Evolutionary conservation across 2,113 vertebrate species (phyloP), one percentile per base, ranked within the genome.

Genomic region (Hypomesus transpacificus): DNA sequence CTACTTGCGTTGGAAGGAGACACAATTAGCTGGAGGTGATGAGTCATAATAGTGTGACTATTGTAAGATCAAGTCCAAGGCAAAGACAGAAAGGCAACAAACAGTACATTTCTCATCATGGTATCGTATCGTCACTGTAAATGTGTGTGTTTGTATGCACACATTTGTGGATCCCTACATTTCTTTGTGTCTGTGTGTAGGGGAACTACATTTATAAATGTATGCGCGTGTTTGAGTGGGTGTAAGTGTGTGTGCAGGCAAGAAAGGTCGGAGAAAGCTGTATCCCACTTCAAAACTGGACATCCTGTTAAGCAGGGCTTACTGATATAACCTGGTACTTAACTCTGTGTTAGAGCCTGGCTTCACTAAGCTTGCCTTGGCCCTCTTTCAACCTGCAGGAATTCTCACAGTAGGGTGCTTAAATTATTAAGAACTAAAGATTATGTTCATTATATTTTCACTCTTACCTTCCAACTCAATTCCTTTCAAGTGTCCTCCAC

Each of bases 221-320:
- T 59, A 20, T 13, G 20, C 22, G 21, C 11, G 21, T 59, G 57
- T 59, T 18, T 59, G 57, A 13, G 57, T 59, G 9, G 34, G 65
- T 66, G 75, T 22, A 8, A 68, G 31, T 21, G 54, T 71, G 63
- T 57, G 56, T 66, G 17, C 4, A 34, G 18, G 50, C 63, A 20
- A 21, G 39, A 50, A 14, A 52, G 68, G 71, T 71, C 76, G 79
- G 16, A 74, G 71, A 80, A 56, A 21, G 53, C 69, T 77, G 52
- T 82, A 77, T 78, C 76, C 80, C 70, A 74, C 81, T 82, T 84
- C 83, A 84, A 78, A 84, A 84, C 79, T 84, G 83, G 83, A 83
- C 83, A 84, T 80, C 78, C 77, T 85, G 81, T 83, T 87, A 85
- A 85, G 81, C 80, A 87, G 81, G 75, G 82, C 85, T 85, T 83